A percentile compares a stretch with the other conserved stretches of the same genome.
Evolutionary conservation across 2,797 vertebrate genomes (phyloP).

Genomic region (Pempheris klunzingeri): DNA sequence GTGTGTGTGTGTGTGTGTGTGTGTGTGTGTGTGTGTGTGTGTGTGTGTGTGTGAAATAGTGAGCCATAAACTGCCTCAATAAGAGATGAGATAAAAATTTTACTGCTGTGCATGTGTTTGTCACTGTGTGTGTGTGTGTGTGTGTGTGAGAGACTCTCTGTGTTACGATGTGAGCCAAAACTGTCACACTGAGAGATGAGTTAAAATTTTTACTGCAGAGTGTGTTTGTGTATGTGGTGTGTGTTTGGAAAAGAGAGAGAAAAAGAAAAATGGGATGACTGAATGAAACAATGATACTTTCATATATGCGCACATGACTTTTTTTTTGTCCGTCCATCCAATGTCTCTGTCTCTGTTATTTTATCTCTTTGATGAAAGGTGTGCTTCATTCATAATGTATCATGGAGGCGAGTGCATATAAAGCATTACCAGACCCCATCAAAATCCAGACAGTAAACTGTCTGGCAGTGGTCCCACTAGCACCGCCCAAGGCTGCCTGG

Average conservation of each 20-base stretch:
- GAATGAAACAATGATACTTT: conserved; percentile 20
- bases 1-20: not conserved
- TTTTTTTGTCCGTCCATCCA: not conserved
- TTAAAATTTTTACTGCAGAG: conserved; percentile 29
- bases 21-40: not conserved
- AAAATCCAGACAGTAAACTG: conserved; percentile 71
- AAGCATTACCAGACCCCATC: conserved; percentile 73
- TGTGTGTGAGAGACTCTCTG: conserved; percentile 1
- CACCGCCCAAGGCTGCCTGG: conserved; percentile 55
- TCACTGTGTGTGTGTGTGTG: conserved; percentile 9
- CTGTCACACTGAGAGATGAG: conserved; percentile 52
- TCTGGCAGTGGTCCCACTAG: conserved; percentile 68
- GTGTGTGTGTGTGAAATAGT: conserved; percentile 14
- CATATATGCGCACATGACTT: not conserved
- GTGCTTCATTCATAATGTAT: conserved; percentile 77
- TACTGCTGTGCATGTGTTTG: not conserved
- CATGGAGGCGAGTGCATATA: conserved; percentile 51
- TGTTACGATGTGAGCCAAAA: conserved; percentile 35
- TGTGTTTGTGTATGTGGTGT: conserved; percentile 2
- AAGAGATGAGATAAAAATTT: conserved; percentile 41
- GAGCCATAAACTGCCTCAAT: conserved; percentile 42
- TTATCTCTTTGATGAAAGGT: conserved; percentile 59
- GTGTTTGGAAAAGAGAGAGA: not conserved
- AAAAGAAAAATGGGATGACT: not conserved
- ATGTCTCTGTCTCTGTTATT: conserved; percentile 33